Percentiles rank a stretch among this genome's conserved stretches.
phyloP scores from a whole-genome alignment of 2,113 vertebrate species.

The Pluvialis apricaria region DNA sequence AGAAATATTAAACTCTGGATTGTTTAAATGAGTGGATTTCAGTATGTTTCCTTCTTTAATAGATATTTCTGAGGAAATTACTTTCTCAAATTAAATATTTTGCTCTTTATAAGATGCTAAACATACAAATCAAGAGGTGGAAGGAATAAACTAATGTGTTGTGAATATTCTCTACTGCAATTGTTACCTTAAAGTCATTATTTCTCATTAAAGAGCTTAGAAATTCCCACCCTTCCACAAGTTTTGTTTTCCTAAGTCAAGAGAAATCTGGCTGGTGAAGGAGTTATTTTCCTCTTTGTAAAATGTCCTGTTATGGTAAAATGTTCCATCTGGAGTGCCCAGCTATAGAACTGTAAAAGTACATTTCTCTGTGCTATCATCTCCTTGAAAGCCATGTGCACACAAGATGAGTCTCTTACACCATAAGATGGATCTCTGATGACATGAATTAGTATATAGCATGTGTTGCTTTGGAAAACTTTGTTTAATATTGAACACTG shows the following conservation, averaged over 20 bases:
- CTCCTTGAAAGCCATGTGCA: slow-evolving; percentile 6
- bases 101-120: slow-evolving; percentile 9
- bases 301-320: slow-evolving; percentile 36
- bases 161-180: slow-evolving; percentile 11
- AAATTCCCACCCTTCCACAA: background rate
- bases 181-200: slow-evolving; percentile 33
- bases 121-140: slow-evolving; percentile 10
- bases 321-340: slow-evolving; percentile 34
- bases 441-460: slow-evolving; percentile 37
- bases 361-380: background rate
- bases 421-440: slow-evolving; percentile 10
- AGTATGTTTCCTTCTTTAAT: background rate
- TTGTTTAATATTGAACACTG: slow-evolving; percentile 44
- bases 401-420: slow-evolving; percentile 19
- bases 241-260: slow-evolving; percentile 37
- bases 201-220: background rate
- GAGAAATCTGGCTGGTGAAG: slow-evolving; percentile 37
- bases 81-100: slow-evolving; percentile 13
- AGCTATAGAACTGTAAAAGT: background rate
- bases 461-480: slow-evolving; percentile 38
- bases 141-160: slow-evolving; percentile 53
- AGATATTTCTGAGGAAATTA: slow-evolving; percentile 41
- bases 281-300: slow-evolving; percentile 41
- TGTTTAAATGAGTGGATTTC: slow-evolving; percentile 28
- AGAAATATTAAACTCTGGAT: background rate